phyloP scores from a whole-genome alignment of 1,140 invertebrate species.

The Antheraea pernyi region DNA sequence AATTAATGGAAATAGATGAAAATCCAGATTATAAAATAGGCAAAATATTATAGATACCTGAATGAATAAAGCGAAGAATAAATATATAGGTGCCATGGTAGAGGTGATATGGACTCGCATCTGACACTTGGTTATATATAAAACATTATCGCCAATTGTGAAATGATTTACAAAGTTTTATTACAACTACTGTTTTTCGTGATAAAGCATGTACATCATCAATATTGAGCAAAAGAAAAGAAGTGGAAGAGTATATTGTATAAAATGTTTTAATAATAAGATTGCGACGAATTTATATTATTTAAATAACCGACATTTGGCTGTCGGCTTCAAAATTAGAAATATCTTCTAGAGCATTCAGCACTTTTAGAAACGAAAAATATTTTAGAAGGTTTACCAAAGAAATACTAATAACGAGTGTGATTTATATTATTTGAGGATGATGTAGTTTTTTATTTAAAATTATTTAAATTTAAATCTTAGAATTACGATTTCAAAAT shows the following conservation, averaged over 20 bases:
- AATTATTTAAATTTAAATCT: too few species aligned
- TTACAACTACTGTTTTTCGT: conserved; percentile 17
- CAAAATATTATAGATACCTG: conserved; percentile 45
- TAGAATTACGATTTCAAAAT: too few species aligned
- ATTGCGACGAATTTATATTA: not conserved
- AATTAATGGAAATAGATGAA: too few species aligned
- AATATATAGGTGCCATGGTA: conserved; percentile 52
- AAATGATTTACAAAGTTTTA: conserved; percentile 32
- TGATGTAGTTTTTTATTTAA: too few species aligned
- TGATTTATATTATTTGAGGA: too few species aligned
- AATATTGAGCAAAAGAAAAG: not conserved
- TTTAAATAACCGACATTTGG: too few species aligned
- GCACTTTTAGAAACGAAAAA: too few species aligned
- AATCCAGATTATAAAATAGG: not conserved
- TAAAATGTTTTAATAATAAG: not conserved
- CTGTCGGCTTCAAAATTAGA: too few species aligned
- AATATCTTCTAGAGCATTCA: too few species aligned
- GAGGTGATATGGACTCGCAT: conserved; percentile 29
- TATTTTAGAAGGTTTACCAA: too few species aligned
- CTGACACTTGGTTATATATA: conserved; percentile 46
- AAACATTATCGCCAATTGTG: conserved; percentile 42
- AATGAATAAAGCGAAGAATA: conserved; percentile 49
- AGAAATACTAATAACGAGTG: too few species aligned
- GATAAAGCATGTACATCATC: conserved; percentile 35
- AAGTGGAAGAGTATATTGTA: not conserved